Evolutionary conservation across 1,140 invertebrate species (phyloP).

Genomic region (Lanistes nyassanus): DNA sequence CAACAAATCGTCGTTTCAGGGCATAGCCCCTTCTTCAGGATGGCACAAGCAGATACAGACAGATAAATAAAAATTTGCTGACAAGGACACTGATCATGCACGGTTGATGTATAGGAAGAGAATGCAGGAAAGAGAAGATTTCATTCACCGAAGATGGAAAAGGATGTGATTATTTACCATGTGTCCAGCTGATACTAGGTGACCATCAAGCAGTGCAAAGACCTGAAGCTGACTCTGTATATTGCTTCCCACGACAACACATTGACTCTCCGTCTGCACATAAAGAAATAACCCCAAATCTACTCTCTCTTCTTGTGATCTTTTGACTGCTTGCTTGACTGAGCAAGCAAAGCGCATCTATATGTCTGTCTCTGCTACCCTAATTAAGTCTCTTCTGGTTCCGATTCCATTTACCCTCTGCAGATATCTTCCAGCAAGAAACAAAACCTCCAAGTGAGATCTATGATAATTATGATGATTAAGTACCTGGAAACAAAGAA

Average conservation of each 20-base stretch:
- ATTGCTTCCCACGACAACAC: constrained; percentile 54
- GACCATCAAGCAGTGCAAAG: constrained; percentile 40
- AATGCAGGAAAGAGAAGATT: not conserved
- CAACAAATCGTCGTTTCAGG: not conserved
- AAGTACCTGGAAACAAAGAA: constrained; percentile 32
- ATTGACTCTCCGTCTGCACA: constrained; percentile 39
- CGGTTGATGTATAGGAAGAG: too few relatives aligned
- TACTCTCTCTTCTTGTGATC: not conserved
- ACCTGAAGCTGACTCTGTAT: constrained; percentile 52
- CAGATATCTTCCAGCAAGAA: too few relatives aligned
- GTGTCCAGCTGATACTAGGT: constrained; percentile 41
- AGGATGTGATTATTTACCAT: constrained; percentile 44
- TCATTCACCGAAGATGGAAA: not conserved
- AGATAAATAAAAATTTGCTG: not conserved
- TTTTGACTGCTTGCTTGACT: not conserved
- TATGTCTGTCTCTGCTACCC: not conserved
- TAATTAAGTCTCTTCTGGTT: too few relatives aligned
- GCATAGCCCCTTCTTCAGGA: too few relatives aligned
- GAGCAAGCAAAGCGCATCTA: not conserved
- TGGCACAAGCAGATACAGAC: not conserved
- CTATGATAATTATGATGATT: not conserved
- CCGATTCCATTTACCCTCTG: too few relatives aligned
- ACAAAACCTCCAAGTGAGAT: not conserved
- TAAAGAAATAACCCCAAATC: constrained; percentile 3
- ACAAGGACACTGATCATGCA: not conserved